Evolutionary conservation across 2,888 invertebrate species (phyloP).

Genomic region (Lordiphosa fenestrarum): DNA sequence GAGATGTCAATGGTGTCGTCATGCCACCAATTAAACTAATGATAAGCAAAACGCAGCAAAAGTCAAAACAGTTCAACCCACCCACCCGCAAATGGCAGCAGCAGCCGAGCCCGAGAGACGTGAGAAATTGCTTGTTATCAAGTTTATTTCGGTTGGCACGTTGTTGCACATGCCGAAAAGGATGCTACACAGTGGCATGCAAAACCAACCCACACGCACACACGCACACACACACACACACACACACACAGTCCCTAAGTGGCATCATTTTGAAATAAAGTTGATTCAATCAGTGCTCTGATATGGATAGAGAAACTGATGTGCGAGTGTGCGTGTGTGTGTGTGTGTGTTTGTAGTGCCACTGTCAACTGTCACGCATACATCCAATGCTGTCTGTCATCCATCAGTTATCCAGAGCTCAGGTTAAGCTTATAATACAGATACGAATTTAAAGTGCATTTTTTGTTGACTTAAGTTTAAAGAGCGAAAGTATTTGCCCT

Average conservation of each 20-base stretch:
- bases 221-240: conserved; percentile 11
- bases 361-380: conserved; percentile 60
- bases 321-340: conserved; percentile 11
- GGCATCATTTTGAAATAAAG: conserved; percentile 81
- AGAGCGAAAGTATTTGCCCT: too few species aligned
- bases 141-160: conserved; percentile 72
- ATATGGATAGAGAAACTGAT: conserved; percentile 15
- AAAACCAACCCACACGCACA: conserved; percentile 49
- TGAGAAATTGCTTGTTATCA: conserved; percentile 79
- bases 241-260: conserved; percentile 66
- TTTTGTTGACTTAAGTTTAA: too few species aligned
- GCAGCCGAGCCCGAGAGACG: conserved; percentile 66
- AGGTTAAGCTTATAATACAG: background rate
- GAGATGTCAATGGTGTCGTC: conserved; percentile 50
- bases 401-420: conserved; percentile 21
- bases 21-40: conserved; percentile 79
- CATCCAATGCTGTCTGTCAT: conserved; percentile 49
- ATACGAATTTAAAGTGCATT: too few species aligned
- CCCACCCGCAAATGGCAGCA: conserved; percentile 48
- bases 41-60: conserved; percentile 67
- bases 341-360: conserved; percentile 39
- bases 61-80: conserved; percentile 28
- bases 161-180: conserved; percentile 62
- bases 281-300: conserved; percentile 79
- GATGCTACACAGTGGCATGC: conserved; percentile 63